phyloP scores from a whole-genome alignment of 2,888 invertebrate genomes.

The Pogonocherus hispidulus region DNA sequence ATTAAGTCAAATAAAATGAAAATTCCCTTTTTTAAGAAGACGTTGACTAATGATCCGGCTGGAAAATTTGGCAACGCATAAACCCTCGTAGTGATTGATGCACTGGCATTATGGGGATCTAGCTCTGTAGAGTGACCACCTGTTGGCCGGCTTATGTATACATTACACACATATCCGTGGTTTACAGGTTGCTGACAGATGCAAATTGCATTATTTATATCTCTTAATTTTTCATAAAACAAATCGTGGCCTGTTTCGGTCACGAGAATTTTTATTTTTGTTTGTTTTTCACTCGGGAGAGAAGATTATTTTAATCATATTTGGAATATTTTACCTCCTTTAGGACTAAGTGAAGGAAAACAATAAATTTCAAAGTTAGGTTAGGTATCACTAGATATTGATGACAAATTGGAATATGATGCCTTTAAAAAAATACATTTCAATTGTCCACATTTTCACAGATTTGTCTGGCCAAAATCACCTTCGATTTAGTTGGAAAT shows the following conservation, averaged over 20 bases:
- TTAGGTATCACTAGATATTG: no score
- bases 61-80: slow-evolving; percentile 38
- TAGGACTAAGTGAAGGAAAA: no score
- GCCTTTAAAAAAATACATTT: no score
- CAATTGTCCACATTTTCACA: no score
- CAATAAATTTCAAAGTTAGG: no score
- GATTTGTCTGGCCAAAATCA: no score
- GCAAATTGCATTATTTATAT: slow-evolving; percentile 39
- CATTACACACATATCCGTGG: slow-evolving; percentile 25
- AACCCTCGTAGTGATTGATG: slow-evolving; percentile 48
- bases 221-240: slow-evolving; percentile 32
- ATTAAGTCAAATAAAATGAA: slow-evolving; percentile 41
- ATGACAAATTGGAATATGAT: no score
- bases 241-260: not conserved
- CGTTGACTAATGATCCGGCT: slow-evolving; percentile 46
- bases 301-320: no score
- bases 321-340: no score
- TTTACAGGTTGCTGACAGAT: slow-evolving; percentile 34
- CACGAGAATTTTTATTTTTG: not conserved
- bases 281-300: not conserved
- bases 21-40: slow-evolving; percentile 46
- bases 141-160: slow-evolving; percentile 43
- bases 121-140: slow-evolving; percentile 50
- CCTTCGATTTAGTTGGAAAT: no score
- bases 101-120: slow-evolving; percentile 46